phyloP scores from a whole-genome alignment of 1,140 invertebrate species.

The Zaprionus gabonicus region DNA sequence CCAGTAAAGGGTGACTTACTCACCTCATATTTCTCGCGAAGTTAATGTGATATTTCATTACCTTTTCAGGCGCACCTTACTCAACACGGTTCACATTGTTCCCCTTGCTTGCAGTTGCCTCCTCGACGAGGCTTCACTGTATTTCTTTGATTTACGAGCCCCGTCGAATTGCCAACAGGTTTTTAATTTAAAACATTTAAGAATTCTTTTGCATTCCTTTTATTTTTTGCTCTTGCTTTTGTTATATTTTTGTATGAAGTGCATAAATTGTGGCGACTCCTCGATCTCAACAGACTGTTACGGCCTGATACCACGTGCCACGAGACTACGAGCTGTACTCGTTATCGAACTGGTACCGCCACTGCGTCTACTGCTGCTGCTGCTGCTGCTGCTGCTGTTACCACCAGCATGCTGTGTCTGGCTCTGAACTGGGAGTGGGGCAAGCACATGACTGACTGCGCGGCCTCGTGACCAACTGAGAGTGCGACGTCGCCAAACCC shows the following conservation, averaged over 20 bases:
- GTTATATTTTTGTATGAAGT: conserved; percentile 12
- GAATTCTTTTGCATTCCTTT: conserved; percentile 22
- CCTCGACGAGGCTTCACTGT: not conserved
- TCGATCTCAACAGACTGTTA: conserved; percentile 2
- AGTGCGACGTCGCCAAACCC: not conserved
- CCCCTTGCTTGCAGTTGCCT: not conserved
- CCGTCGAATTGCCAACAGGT: conserved; percentile 55
- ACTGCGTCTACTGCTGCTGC: conserved; percentile 9
- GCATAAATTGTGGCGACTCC: conserved; percentile 15
- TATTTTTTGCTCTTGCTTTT: conserved; percentile 1
- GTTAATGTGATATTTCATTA: not conserved
- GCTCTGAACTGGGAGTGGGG: not conserved
- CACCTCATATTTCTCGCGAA: not conserved
- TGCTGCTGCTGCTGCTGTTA: not conserved
- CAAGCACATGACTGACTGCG: conserved; percentile 13
- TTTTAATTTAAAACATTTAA: conserved; percentile 61
- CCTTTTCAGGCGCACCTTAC: not conserved
- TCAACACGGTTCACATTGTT: not conserved
- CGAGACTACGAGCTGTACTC: conserved; percentile 15
- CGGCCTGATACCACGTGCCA: conserved; percentile 32
- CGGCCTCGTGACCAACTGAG: conserved; percentile 40
- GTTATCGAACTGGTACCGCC: conserved; percentile 20
- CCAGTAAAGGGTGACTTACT: not conserved
- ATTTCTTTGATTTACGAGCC: conserved; percentile 58
- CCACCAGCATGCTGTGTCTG: not conserved